These are phyloP conservation scores for Drosophila yooni DNA, from an alignment of 2,888 invertebrate genomes.

Conservation along the genomic window DNA sequence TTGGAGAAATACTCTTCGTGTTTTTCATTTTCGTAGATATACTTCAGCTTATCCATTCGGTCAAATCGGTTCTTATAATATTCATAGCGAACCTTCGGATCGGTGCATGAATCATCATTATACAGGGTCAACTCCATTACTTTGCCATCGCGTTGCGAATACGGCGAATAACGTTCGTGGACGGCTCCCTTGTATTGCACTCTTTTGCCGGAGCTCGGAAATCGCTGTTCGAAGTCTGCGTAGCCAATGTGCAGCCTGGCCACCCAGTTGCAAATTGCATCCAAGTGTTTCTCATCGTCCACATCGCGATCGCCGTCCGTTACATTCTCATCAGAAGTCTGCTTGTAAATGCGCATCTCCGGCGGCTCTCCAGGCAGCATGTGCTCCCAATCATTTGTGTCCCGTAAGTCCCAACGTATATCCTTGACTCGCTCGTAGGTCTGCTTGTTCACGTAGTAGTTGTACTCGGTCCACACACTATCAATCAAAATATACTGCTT, in stretches of 20 bases:
- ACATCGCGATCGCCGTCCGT: conserved; percentile 84
- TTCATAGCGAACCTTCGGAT: conserved; percentile 86
- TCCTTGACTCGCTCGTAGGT: conserved; percentile 85
- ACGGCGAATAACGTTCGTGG: conserved; percentile 92
- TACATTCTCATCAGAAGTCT: conserved; percentile 86
- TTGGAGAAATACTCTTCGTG: conserved; percentile 88
- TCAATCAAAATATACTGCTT: conserved; percentile 91
- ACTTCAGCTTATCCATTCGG: conserved; percentile 86
- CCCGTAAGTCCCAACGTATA: conserved; percentile 88
- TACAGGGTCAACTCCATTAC: conserved; percentile 76
- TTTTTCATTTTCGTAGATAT: conserved; percentile 86
- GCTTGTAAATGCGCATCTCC: conserved; percentile 82
- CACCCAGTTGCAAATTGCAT: conserved; percentile 92
- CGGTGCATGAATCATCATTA: conserved; percentile 73
- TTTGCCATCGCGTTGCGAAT: conserved; percentile 89
- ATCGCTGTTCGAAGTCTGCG: conserved; percentile 88
- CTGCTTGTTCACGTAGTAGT: conserved; percentile 93
- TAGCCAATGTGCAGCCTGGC: conserved; percentile 87
- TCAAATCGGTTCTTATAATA: conserved; percentile 89
- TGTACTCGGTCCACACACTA: conserved; percentile 93
- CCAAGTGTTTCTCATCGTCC: conserved; percentile 89
- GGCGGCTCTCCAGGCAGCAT: conserved; percentile 90
- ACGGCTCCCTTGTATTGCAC: conserved; percentile 90
- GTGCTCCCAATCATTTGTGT: conserved; percentile 89
- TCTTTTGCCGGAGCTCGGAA: conserved; percentile 89